These are phyloP conservation scores for Trichogramma pretiosum DNA, from an alignment of 1,140 invertebrate genomes.

Conservation along the genomic window DNA sequence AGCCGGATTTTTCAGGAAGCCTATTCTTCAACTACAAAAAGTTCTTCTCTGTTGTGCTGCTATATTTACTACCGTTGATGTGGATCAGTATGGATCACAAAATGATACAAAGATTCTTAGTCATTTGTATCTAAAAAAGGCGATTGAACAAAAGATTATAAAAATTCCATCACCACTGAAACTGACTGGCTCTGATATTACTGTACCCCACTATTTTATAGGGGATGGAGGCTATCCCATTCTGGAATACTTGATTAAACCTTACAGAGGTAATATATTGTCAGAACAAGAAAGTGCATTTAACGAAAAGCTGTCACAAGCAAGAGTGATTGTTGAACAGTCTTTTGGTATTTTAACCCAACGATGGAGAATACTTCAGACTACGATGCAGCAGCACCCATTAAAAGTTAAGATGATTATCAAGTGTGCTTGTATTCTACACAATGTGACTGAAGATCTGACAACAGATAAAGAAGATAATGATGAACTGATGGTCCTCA, in stretches of 20 bases:
- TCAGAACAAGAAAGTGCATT: conserved; percentile 25
- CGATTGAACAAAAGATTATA: too few relatives aligned
- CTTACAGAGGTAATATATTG: background rate
- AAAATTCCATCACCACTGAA: conserved; percentile 15
- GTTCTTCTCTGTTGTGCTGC: too few relatives aligned
- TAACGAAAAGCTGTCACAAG: conserved; percentile 37
- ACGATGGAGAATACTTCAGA: conserved; percentile 34
- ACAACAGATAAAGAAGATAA: conserved; percentile 9
- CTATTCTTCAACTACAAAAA: too few relatives aligned
- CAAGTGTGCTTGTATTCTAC: conserved; percentile 9
- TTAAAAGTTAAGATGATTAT: background rate
- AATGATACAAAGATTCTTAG: too few relatives aligned
- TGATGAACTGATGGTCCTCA: too few relatives aligned
- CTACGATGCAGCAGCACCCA: background rate
- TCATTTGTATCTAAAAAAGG: too few relatives aligned
- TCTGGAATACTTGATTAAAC: background rate
- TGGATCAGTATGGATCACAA: too few relatives aligned
- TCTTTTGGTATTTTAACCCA: conserved; percentile 38
- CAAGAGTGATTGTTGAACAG: conserved; percentile 35
- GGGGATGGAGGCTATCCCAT: background rate
- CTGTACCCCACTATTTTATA: background rate
- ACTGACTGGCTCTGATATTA: background rate
- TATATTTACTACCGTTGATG: too few relatives aligned
- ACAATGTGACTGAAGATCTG: conserved; percentile 3
- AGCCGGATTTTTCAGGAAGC: too few relatives aligned